Evolutionary conservation across 2,888 invertebrate species (phyloP).

Genomic region (Crematogaster levior): DNA sequence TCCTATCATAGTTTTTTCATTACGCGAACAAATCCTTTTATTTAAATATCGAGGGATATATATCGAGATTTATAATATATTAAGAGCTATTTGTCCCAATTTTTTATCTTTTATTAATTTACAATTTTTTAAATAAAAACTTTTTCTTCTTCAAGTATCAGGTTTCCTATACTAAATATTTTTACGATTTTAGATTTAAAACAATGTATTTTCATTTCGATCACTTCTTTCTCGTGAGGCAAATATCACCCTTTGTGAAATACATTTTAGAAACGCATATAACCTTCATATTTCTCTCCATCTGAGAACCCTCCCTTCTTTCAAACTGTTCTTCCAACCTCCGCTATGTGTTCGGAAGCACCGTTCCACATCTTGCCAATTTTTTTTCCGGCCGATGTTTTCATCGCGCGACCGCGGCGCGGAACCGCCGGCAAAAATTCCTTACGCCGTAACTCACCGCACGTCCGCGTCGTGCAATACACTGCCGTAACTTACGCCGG

Average conservation of each 20-base stretch:
- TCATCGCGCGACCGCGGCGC: slow-evolving; percentile 22
- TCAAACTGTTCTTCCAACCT: slow-evolving; percentile 16
- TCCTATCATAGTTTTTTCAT: not conserved
- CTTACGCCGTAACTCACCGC: slow-evolving; percentile 41
- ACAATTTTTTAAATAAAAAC: no score
- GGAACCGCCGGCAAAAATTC: slow-evolving; percentile 32
- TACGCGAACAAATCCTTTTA: not conserved
- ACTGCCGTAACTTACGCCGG: slow-evolving; percentile 55
- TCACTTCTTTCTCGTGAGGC: not conserved
- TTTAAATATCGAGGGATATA: slow-evolving; percentile 3
- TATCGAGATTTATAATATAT: not conserved
- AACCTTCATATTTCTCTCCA: slow-evolving; percentile 30
- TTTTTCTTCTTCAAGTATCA: not conserved
- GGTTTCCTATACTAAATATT: not conserved
- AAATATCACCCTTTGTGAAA: not conserved
- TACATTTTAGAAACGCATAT: slow-evolving; percentile 25
- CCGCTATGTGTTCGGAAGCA: slow-evolving; percentile 12
- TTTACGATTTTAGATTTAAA: not conserved
- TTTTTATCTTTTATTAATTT: not conserved
- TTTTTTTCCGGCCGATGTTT: slow-evolving; percentile 34
- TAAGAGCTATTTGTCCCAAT: not conserved
- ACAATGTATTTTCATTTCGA: not conserved
- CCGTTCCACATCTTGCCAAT: slow-evolving; percentile 34
- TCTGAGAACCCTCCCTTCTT: not conserved
- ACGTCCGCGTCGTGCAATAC: slow-evolving; percentile 42